Evolutionary conservation across 2,797 vertebrate species (phyloP).

Genomic region (Myotis daubentonii): DNA sequence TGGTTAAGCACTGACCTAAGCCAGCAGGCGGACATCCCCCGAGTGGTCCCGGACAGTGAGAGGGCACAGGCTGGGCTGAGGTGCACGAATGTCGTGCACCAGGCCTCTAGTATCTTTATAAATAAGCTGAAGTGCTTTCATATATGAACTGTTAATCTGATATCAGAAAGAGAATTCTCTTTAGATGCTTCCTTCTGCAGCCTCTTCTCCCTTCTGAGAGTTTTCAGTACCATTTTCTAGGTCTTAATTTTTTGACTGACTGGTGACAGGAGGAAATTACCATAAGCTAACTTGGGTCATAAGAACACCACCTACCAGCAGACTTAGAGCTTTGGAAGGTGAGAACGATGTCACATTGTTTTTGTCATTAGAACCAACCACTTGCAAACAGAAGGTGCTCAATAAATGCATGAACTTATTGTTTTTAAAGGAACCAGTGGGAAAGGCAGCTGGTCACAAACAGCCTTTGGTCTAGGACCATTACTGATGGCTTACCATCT

Average conservation of each 20-base stretch:
- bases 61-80: too few species aligned
- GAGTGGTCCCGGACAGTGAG: too few species aligned
- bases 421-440: background rate
- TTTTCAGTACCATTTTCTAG: background rate
- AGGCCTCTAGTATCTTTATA: background rate
- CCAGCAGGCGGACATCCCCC: too few species aligned
- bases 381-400: background rate
- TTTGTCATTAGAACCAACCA: background rate
- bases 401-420: background rate
- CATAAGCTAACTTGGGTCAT: background rate
- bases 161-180: background rate
- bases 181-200: background rate
- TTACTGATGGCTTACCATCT: background rate
- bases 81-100: too few species aligned
- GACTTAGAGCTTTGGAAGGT: background rate
- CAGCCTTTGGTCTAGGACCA: background rate
- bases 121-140: background rate
- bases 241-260: background rate
- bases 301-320: background rate
- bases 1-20: too few species aligned
- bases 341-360: background rate
- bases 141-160: background rate
- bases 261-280: background rate
- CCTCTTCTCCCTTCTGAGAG: background rate
- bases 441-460: background rate